These are phyloP conservation scores for Irena cyanogastra DNA, from an alignment of 2,113 vertebrate genomes.

Conservation along the genomic window DNA sequence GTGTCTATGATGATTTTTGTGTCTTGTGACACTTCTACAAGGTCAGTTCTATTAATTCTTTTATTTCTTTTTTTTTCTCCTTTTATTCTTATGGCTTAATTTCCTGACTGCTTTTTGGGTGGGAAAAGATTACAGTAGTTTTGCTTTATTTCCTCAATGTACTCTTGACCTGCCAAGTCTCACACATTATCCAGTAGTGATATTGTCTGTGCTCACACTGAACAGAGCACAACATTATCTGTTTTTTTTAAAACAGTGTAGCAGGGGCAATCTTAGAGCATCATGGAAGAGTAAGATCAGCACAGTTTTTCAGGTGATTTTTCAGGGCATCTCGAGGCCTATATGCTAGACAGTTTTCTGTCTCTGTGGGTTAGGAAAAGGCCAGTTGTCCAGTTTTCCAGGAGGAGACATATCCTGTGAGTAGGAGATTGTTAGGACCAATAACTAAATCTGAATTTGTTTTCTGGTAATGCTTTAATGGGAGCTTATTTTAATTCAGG, in stretches of 20 bases:
- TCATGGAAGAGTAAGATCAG: background rate
- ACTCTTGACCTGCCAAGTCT: background rate
- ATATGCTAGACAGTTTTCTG: background rate
- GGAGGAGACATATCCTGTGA: background rate
- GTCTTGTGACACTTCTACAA: background rate
- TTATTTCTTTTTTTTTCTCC: background rate
- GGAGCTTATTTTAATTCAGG: background rate
- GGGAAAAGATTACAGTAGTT: background rate
- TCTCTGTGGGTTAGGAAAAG: background rate
- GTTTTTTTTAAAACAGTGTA: background rate
- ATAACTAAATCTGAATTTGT: background rate
- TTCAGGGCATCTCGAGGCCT: background rate
- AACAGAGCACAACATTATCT: background rate
- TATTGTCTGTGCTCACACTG: background rate
- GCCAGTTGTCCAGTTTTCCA: background rate
- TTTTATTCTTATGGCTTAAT: background rate
- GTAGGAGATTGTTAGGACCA: background rate
- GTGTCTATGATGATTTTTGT: background rate
- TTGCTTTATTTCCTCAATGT: background rate
- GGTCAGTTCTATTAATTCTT: background rate
- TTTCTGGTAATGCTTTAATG: background rate
- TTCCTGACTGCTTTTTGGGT: background rate
- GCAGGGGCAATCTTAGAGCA: background rate
- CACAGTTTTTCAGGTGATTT: background rate
- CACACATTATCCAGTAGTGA: background rate